phyloP scores from a whole-genome alignment of 2,113 vertebrate species.

The Sarotherodon lohbergeri region DNA sequence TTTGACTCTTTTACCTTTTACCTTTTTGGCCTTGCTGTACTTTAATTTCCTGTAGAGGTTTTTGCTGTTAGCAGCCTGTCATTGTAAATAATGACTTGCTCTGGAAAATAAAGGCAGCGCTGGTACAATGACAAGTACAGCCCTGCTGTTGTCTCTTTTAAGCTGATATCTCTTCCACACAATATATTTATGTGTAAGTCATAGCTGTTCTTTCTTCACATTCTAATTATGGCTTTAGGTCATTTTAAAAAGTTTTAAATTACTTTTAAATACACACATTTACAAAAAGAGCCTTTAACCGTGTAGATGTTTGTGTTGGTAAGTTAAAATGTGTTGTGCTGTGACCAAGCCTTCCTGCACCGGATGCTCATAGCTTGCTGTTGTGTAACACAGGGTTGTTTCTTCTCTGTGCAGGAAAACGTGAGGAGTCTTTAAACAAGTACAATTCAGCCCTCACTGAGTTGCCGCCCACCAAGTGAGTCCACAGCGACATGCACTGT shows the following conservation, averaged over 20 bases:
- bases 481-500: background rate
- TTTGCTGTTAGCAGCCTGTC: background rate
- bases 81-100: background rate
- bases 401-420: constrained; percentile 55
- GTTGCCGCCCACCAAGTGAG: constrained; percentile 57
- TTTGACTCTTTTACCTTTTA: background rate
- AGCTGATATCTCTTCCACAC: background rate
- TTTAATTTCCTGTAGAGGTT: background rate
- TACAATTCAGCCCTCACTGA: constrained; percentile 64
- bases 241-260: background rate
- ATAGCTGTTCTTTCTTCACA: background rate
- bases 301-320: background rate
- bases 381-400: background rate
- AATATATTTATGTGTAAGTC: background rate
- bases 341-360: background rate
- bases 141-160: background rate
- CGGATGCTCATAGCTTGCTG: background rate
- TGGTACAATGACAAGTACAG: background rate
- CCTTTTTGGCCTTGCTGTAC: accelerated
- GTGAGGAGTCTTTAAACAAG: constrained; percentile 62
- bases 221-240: background rate
- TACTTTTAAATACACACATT: background rate
- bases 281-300: background rate
- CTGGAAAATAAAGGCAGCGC: background rate
- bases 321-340: background rate